Evolutionary conservation across 2,888 invertebrate species (phyloP).

Genomic region (Leucophora obtusa): DNA sequence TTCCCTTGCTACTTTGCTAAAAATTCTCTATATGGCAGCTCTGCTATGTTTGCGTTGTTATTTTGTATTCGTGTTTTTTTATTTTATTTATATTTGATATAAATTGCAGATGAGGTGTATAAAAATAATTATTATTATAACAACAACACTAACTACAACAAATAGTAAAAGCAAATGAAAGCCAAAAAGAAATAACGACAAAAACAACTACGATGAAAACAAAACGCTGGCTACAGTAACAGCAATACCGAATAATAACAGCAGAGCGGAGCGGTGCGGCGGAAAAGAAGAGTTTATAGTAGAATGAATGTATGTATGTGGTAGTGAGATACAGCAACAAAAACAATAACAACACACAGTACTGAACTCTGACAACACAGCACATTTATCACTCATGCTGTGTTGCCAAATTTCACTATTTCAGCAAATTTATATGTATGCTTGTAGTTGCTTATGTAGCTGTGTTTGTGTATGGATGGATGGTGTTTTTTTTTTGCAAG

Average conservation of each 20-base stretch:
- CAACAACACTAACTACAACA: constrained; percentile 45
- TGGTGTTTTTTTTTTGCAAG: constrained; percentile 52
- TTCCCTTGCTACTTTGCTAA: no score
- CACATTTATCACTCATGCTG: constrained; percentile 61
- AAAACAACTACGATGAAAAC: constrained; percentile 31
- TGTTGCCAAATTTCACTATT: constrained; percentile 66
- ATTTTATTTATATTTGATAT: constrained; percentile 66
- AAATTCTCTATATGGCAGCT: neutral
- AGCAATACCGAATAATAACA: constrained; percentile 47
- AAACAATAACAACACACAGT: constrained; percentile 31
- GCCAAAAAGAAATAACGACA: constrained; percentile 42
- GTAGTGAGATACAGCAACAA: constrained; percentile 25
- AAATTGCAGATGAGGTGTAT: constrained; percentile 69
- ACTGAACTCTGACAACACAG: constrained; percentile 63
- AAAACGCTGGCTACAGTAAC: constrained; percentile 57
- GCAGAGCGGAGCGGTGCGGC: constrained; percentile 12
- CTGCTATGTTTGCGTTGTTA: constrained; percentile 47
- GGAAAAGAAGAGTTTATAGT: constrained; percentile 35
- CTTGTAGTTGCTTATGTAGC: neutral
- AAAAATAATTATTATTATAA: constrained; percentile 66
- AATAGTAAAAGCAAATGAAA: constrained; percentile 43
- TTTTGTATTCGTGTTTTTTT: constrained; percentile 18
- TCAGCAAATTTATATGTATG: constrained; percentile 43
- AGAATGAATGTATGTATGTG: constrained; percentile 14
- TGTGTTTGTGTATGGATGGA: constrained; percentile 22